Evolutionary conservation across 2,113 vertebrate genomes (phyloP).

Genomic region (Oncorhynchus masou): DNA sequence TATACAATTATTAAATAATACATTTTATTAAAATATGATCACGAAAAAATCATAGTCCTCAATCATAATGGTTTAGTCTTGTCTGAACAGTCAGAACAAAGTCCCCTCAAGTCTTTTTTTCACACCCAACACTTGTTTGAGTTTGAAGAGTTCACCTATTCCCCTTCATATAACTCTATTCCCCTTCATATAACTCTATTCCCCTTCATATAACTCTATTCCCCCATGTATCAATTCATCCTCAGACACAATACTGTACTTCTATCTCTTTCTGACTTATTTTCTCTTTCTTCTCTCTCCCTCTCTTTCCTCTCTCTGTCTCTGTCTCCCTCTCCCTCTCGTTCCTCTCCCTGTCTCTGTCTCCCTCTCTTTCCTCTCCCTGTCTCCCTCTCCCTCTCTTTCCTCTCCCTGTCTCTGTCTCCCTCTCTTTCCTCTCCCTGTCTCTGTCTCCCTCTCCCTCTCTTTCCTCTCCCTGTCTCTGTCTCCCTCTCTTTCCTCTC

Average conservation of each 20-base stretch:
- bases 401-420: not conserved
- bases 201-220: constrained; percentile 18
- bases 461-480: too few species aligned
- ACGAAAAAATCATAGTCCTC: not conserved
- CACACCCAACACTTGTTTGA: constrained; percentile 39
- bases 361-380: not conserved
- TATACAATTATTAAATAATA: too few species aligned
- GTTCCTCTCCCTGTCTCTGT: too few species aligned
- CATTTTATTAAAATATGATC: too few species aligned
- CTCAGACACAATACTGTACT: constrained; percentile 15
- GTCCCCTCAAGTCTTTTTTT: not conserved
- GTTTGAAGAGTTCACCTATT: constrained; percentile 18
- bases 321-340: too few species aligned
- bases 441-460: too few species aligned
- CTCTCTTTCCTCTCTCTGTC: too few species aligned
- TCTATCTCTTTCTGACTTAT: too few species aligned
- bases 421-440: too few species aligned
- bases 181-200: constrained; percentile 21
- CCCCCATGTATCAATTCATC: constrained; percentile 20
- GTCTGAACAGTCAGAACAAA: too few species aligned
- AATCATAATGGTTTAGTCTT: not conserved
- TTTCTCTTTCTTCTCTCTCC: not conserved
- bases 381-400: too few species aligned
- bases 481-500: too few species aligned
- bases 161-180: constrained; percentile 21